phyloP scores from a whole-genome alignment of 2,888 invertebrate genomes.

The Drosophila nr. perissopoda region DNA sequence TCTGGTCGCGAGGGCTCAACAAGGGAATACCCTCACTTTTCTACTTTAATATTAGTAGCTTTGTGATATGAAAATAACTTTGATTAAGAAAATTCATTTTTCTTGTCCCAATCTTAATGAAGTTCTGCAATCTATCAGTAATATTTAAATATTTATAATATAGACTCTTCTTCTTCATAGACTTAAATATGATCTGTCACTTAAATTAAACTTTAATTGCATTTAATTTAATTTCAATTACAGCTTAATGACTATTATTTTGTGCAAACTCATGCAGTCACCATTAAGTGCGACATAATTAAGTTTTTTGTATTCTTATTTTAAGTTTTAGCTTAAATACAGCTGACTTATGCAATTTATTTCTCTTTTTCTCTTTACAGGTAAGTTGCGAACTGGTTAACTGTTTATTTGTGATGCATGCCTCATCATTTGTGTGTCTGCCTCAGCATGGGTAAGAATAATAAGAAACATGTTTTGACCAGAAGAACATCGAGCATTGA shows the following conservation, averaged over 20 bases:
- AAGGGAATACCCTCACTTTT: not conserved
- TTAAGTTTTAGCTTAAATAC: not conserved
- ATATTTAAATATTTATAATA: not conserved
- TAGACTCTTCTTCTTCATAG: too few species aligned
- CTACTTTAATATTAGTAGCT: not conserved
- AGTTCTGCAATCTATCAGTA: not conserved
- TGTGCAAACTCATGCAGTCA: not conserved
- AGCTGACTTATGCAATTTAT: slow-evolving; percentile 2
- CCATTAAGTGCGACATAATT: slow-evolving; percentile 28
- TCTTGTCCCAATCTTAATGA: not conserved
- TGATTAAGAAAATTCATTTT: not conserved
- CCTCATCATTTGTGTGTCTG: slow-evolving; percentile 19
- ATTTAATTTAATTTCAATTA: slow-evolving; percentile 9
- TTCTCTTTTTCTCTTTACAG: slow-evolving; percentile 46
- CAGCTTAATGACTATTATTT: not conserved
- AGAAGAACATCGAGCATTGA: slow-evolving; percentile 40
- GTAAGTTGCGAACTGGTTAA: slow-evolving; percentile 46
- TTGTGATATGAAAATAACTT: not conserved
- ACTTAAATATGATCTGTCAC: not conserved
- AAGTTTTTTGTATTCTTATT: not conserved
- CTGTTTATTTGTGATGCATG: slow-evolving; percentile 18
- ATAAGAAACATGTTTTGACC: slow-evolving; percentile 24
- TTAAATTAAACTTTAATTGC: not conserved
- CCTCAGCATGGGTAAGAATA: slow-evolving; percentile 50
- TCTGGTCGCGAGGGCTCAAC: not conserved